A percentile compares a stretch with the other conserved stretches of the same genome.
Conservation (phyloP, 1,140 invertebrate genomes). For the Homalodisca vitripennis region DNA sequence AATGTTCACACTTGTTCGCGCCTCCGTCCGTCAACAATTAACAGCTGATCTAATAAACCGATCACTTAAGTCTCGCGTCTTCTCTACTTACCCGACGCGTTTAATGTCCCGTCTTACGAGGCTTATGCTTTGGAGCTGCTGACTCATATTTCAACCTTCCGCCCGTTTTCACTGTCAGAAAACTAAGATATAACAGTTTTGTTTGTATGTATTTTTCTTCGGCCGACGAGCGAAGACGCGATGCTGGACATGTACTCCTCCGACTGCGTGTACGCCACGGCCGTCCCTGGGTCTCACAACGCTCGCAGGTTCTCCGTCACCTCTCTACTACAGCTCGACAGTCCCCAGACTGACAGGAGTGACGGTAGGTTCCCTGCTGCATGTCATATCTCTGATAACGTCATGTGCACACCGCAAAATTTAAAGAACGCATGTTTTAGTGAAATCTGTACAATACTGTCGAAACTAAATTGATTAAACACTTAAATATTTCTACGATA, state of each 20-base stretch:
- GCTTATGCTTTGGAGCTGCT: too few species aligned
- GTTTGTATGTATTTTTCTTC: too few species aligned
- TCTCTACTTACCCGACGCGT: background rate
- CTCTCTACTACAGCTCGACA: constrained; percentile 42
- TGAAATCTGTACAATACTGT: too few species aligned
- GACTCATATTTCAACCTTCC: too few species aligned
- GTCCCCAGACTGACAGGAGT: constrained; percentile 17
- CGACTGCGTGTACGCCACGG: constrained; percentile 18
- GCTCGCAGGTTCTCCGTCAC: constrained; percentile 44
- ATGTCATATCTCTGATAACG: background rate
- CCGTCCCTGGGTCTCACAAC: constrained; percentile 32
- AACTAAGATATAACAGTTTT: too few species aligned
- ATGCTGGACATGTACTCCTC: constrained; percentile 16
- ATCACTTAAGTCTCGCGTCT: background rate
- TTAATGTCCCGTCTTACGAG: background rate
- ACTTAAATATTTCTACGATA: too few species aligned
- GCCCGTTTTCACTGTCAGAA: too few species aligned
- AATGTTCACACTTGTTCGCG: constrained; percentile 12
- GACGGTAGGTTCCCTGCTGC: constrained; percentile 23
- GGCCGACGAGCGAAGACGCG: too few species aligned
- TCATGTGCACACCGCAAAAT: background rate
- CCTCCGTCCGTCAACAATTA: background rate
- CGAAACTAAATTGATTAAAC: too few species aligned
- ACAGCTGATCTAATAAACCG: background rate
- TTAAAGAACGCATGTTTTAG: background rate